These are phyloP conservation scores for Prosopocoilus inquinatus DNA, from an alignment of 2,888 invertebrate species.

Conservation along the genomic window DNA sequence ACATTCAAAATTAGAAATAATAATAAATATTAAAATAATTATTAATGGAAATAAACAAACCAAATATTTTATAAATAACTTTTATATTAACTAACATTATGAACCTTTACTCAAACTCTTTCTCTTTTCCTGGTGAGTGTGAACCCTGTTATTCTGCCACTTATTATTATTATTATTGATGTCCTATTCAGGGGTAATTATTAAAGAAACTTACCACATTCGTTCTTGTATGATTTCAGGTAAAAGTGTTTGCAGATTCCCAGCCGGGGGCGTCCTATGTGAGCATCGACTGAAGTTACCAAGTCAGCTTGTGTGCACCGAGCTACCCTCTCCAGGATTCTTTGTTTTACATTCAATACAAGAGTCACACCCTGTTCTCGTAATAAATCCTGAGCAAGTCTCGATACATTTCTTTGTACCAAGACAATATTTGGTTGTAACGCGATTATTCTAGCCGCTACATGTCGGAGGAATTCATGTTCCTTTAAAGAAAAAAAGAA, in stretches of 20 bases:
- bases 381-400: conserved; percentile 81
- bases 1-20: too few species aligned
- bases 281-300: conserved; percentile 83
- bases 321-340: conserved; percentile 75
- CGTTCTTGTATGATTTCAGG: conserved; percentile 58
- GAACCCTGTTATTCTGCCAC: too few species aligned
- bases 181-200: not conserved
- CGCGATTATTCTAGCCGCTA: conserved; percentile 80
- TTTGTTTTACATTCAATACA: conserved; percentile 79
- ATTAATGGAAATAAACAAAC: too few species aligned
- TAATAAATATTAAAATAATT: too few species aligned
- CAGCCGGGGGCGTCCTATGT: conserved; percentile 75
- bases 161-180: not conserved
- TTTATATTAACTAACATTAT: conserved; percentile 1
- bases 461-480: conserved; percentile 79
- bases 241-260: conserved; percentile 85
- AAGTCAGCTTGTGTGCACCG: conserved; percentile 82
- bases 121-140: too few species aligned
- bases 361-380: conserved; percentile 79
- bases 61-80: too few species aligned
- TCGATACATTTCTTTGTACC: conserved; percentile 85
- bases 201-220: conserved; percentile 46
- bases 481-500: conserved; percentile 56
- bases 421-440: conserved; percentile 85
- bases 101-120: too few species aligned